Percentiles rank a stretch among this genome's conserved stretches.
phyloP scores from a whole-genome alignment of 2,113 vertebrate species.

The Herpetotheres cachinnans region DNA sequence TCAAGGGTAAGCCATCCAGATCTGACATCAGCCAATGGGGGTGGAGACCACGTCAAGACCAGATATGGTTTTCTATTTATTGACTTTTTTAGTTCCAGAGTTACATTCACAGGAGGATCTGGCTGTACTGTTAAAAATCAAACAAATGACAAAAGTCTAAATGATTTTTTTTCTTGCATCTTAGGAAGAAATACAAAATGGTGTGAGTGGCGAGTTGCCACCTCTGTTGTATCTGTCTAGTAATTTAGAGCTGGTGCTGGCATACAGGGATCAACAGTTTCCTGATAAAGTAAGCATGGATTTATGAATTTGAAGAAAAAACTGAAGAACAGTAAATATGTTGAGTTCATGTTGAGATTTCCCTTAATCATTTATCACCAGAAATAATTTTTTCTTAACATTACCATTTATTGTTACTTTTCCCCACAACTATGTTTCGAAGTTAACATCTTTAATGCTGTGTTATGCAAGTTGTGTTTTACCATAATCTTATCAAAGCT shows the following conservation, averaged over 20 bases:
- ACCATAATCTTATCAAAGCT: background rate
- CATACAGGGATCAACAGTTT: background rate
- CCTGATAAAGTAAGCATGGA: background rate
- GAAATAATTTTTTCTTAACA: background rate
- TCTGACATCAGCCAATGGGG: conserved; percentile 79
- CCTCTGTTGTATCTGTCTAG: background rate
- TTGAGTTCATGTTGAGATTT: background rate
- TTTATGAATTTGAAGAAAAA: background rate
- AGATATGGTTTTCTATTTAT: conserved; percentile 74
- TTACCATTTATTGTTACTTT: background rate
- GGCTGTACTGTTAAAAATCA: conserved; percentile 83
- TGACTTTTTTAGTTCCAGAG: conserved; percentile 66
- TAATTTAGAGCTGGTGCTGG: background rate
- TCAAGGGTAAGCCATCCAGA: conserved; percentile 91
- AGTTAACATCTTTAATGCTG: background rate
- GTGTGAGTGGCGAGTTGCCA: background rate
- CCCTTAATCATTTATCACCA: background rate
- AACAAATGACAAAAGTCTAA: background rate
- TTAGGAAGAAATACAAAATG: background rate
- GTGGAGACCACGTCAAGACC: conserved; percentile 82
- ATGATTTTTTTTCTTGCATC: background rate
- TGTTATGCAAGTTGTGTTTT: background rate
- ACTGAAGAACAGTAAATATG: background rate
- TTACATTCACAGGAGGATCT: conserved; percentile 84
- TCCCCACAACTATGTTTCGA: background rate